phyloP scores from a whole-genome alignment of 2,797 vertebrate genomes.

The Mormyrops boulengeri region DNA sequence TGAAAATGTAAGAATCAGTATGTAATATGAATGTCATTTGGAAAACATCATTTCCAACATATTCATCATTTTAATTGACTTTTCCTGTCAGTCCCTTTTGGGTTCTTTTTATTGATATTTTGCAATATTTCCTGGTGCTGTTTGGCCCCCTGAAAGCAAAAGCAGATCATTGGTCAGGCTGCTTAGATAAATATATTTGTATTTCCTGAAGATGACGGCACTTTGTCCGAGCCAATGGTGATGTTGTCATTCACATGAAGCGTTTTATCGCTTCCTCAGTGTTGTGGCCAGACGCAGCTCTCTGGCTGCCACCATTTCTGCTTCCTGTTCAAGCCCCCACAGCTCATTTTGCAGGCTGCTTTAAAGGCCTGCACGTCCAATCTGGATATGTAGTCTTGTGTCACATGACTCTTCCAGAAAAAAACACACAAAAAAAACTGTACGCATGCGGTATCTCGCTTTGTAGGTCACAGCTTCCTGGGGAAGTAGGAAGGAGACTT shows the following conservation, averaged over 20 bases:
- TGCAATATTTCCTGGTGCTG: slow-evolving; percentile 14
- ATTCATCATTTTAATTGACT: background rate
- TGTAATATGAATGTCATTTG: background rate
- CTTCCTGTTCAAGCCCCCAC: background rate
- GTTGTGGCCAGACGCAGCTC: background rate
- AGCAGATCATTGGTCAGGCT: slow-evolving; percentile 10
- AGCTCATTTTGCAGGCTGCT: background rate
- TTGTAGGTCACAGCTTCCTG: background rate
- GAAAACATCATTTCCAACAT: background rate
- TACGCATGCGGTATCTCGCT: background rate
- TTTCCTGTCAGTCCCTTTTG: background rate
- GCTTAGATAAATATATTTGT: background rate
- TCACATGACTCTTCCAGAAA: background rate
- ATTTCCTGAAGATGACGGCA: background rate
- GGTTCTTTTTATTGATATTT: slow-evolving; percentile 21
- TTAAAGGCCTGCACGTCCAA: background rate
- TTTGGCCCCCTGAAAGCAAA: background rate
- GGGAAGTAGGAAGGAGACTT: background rate
- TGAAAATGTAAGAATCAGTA: background rate
- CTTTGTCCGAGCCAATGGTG: background rate
- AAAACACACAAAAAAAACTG: background rate
- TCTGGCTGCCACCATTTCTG: background rate
- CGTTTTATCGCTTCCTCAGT: background rate
- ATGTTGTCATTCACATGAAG: background rate
- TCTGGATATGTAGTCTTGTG: background rate